Evolutionary conservation across 2,888 invertebrate genomes (phyloP), one percentile per base, ranked within the genome.

Genomic region (Lasioglossum zephyrum): DNA sequence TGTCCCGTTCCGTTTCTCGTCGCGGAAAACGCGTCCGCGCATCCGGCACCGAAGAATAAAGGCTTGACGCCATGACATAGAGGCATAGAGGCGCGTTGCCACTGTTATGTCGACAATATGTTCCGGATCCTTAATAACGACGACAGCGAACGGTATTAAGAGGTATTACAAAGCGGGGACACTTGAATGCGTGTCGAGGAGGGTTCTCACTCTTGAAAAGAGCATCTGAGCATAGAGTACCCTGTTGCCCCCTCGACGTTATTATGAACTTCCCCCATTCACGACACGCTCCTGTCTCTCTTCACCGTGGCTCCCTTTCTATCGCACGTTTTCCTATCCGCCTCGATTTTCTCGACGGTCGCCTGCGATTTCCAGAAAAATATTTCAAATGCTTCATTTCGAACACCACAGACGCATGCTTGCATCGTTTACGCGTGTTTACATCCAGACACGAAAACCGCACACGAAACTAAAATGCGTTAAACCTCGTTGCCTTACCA

Each of bases 111-210:
- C 89, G 91, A 94, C 94, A 94, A 94, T 94, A 92, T 94, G 93
- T 93, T 93, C 92, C 92, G 92, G 92, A 92, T 93, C 92, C 91
- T 92, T 92, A 91, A 93, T 94, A 94, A 94, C 93, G 92, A 92
- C 92, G 92, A 93, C 93, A 92, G 92, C 88, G 92, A 93, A 90
- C 92, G 92, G 93, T 91, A 93, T 94, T 94, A 94, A 93, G 93
- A 93, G 92, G 93, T 91, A 92, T 94, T 92, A 93, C 94, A 94
- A 94, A 93, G 92, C 92, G 89, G 90, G 93, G 94, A 94, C 94
- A 94, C 94, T 94, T 94, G 93, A 94, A 94, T 94, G 92, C 92
- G 84, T 88, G 93, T 91, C 92, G 93, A 91, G 83, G 88, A 92
- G 93, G 93, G 92, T 91, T 93, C 92, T 88, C 84, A 82, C 92